Conservation (phyloP, 2,113 vertebrate genomes). For the Odocoileus hemionus region DNA sequence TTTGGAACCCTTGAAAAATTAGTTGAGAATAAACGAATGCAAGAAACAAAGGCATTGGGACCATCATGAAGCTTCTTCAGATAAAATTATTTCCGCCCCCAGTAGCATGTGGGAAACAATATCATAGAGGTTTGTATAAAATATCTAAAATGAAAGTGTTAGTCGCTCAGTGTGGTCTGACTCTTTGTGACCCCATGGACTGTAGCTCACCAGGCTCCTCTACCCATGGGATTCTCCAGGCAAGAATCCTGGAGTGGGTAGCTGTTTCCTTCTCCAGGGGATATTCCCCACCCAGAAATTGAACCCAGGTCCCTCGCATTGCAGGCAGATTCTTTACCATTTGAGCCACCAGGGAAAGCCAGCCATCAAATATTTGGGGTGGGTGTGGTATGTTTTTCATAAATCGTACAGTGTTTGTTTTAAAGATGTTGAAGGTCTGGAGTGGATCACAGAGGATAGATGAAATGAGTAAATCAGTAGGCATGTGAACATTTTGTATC, state of each 20-base stretch:
- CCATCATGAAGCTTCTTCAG: neutral
- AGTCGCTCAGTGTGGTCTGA: neutral
- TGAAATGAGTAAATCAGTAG: neutral
- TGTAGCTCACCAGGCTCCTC: neutral
- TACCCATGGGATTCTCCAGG: neutral
- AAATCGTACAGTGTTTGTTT: neutral
- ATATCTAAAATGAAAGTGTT: neutral
- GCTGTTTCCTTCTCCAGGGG: neutral
- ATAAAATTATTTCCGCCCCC: neutral
- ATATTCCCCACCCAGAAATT: neutral
- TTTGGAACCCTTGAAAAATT: neutral
- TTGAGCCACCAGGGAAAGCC: neutral
- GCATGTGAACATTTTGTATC: neutral
- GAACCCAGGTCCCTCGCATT: neutral
- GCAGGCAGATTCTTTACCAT: neutral
- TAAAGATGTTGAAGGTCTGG: neutral
- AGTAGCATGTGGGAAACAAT: neutral
- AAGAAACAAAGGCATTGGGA: neutral
- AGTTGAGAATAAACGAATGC: neutral
- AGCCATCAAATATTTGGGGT: neutral
- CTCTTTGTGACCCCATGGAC: neutral
- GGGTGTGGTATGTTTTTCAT: neutral
- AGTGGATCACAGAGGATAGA: neutral
- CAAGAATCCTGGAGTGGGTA: neutral
- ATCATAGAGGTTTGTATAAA: neutral